These are phyloP conservation scores for Muscicapa adusta DNA, from an alignment of 2,113 vertebrate genomes.

Conservation along the genomic window DNA sequence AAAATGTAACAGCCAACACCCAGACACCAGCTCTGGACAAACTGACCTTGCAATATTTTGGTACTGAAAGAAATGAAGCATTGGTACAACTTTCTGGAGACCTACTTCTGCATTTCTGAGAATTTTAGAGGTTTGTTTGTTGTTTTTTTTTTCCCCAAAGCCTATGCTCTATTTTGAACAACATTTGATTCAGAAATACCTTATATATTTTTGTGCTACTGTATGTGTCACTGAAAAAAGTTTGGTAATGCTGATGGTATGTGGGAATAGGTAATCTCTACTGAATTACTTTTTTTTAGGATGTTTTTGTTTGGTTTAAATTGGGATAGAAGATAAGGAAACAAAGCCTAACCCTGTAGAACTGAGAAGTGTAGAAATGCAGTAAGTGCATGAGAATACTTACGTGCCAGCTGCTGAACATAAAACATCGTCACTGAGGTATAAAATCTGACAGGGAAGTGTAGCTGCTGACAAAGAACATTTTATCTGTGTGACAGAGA, in stretches of 20 bases:
- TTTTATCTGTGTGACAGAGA: slow-evolving; percentile 21
- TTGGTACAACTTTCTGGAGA: background rate
- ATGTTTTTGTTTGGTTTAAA: background rate
- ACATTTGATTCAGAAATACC: background rate
- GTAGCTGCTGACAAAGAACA: slow-evolving; percentile 34
- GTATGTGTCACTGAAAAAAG: background rate
- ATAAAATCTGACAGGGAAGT: slow-evolving; percentile 35
- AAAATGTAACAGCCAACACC: background rate
- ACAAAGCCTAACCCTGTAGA: background rate
- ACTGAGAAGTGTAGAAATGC: background rate
- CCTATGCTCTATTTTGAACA: background rate
- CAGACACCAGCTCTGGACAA: background rate
- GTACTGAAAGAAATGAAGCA: background rate
- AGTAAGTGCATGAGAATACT: background rate
- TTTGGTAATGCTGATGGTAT: background rate
- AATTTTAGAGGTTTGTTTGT: background rate
- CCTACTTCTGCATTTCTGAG: background rate
- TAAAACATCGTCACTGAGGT: slow-evolving; percentile 34
- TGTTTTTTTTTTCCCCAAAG: background rate
- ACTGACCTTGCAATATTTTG: background rate
- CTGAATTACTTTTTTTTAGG: background rate
- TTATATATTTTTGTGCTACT: background rate
- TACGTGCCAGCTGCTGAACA: slow-evolving; percentile 34
- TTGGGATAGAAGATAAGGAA: background rate
- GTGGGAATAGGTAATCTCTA: background rate